A percentile compares a stretch with the other conserved stretches of the same genome.
phyloP scores from a whole-genome alignment of 1,140 invertebrate genomes.

The Pogonus chalceus region DNA sequence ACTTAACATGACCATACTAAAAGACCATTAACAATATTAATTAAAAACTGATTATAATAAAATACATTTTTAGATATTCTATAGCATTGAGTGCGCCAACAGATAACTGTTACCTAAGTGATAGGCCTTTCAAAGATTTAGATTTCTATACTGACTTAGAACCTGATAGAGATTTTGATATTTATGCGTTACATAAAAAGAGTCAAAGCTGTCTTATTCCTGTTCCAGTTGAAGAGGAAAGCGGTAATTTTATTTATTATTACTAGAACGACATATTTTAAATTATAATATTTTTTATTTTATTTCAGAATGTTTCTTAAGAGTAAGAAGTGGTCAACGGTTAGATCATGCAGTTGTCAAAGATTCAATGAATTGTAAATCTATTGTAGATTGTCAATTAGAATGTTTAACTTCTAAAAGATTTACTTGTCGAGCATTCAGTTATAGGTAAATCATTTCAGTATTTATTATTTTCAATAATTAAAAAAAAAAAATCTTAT shows the following conservation, averaged over 20 bases:
- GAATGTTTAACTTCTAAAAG: constrained; percentile 54
- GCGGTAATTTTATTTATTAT: constrained; percentile 26
- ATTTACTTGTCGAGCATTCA: constrained; percentile 68
- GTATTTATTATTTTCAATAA: not conserved
- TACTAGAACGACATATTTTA: constrained; percentile 10
- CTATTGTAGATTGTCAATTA: constrained; percentile 63
- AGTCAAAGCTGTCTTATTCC: constrained; percentile 18
- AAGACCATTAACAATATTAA: not conserved
- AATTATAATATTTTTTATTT: constrained; percentile 9
- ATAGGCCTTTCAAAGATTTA: constrained; percentile 50
- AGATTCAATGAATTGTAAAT: constrained; percentile 51
- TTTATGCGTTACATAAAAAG: constrained; percentile 60
- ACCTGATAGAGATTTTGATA: constrained; percentile 66
- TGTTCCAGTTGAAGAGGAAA: constrained; percentile 22
- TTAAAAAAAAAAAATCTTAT: not conserved
- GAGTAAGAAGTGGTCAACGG: constrained; percentile 57
- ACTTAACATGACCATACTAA: no score
- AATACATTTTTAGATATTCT: constrained; percentile 33
- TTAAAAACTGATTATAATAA: constrained; percentile 1
- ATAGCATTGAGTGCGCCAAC: constrained; percentile 33
- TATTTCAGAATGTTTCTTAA: constrained; percentile 67
- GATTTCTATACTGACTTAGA: constrained; percentile 63
- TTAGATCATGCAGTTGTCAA: constrained; percentile 50
- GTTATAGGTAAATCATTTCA: constrained; percentile 47
- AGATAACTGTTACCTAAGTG: constrained; percentile 68